phyloP scores from a whole-genome alignment of 2,113 vertebrate species.

The Sardina pilchardus region DNA sequence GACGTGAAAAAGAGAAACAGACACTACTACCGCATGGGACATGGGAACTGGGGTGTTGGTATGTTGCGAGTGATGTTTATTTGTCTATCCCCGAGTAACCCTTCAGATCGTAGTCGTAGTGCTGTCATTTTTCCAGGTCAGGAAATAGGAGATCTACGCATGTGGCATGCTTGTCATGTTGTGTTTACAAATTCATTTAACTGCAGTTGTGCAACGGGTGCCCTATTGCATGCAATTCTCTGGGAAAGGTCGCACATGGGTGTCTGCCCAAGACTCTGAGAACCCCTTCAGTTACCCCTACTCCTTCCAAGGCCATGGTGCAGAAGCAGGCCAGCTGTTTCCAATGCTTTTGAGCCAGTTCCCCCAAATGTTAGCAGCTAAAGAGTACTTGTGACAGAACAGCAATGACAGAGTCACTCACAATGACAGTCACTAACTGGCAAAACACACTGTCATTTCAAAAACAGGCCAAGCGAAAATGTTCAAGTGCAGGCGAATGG shows the following conservation, averaged over 20 bases:
- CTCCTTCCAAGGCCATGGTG: background rate
- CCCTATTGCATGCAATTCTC: conserved; percentile 33
- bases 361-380: conserved; percentile 27
- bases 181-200: conserved; percentile 41
- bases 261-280: conserved; percentile 32
- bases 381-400: background rate
- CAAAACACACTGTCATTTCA: background rate
- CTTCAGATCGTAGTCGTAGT: conserved; percentile 45
- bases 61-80: background rate
- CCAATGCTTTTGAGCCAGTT: conserved; percentile 35
- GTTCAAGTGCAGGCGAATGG: background rate
- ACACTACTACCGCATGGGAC: background rate
- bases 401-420: conserved; percentile 14
- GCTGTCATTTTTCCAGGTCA: conserved; percentile 40
- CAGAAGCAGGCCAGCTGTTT: conserved; percentile 48
- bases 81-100: background rate
- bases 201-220: conserved; percentile 44
- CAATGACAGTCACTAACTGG: background rate
- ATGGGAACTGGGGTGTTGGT: background rate
- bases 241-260: conserved; percentile 34
- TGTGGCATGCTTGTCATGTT: conserved; percentile 54
- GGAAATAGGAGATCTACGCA: conserved; percentile 55
- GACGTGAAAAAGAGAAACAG: background rate
- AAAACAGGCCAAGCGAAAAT: background rate
- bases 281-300: conserved; percentile 47